These are phyloP conservation scores for Zoroaster sp. DNA, from an alignment of 53 echinoderm and acorn worm species.

Conservation along the genomic window DNA sequence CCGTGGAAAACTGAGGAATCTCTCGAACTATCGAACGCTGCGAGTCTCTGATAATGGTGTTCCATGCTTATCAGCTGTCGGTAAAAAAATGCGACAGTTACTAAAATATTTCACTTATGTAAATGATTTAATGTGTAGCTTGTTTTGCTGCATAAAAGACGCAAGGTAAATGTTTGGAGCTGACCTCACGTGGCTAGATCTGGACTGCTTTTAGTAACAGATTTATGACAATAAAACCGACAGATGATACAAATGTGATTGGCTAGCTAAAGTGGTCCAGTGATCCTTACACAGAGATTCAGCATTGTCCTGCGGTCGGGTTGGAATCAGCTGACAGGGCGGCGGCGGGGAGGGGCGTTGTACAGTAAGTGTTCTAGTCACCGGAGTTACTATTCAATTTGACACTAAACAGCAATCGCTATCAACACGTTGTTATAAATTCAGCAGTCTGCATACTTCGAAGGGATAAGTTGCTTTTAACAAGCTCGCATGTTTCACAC, in stretches of 20 bases:
- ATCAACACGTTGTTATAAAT: conserved; percentile 41
- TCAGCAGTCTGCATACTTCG: background rate
- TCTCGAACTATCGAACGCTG: background rate
- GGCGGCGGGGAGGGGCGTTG: background rate
- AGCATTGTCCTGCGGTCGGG: background rate
- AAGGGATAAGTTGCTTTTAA: conserved; percentile 32
- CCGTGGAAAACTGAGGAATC: background rate
- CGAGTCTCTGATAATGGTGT: background rate
- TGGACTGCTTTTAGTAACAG: background rate
- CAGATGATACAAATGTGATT: background rate
- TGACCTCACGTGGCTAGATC: conserved; percentile 42
- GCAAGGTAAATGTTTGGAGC: background rate
- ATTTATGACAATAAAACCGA: background rate
- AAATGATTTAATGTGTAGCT: background rate
- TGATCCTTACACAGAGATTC: background rate
- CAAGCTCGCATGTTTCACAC: background rate
- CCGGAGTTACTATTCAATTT: conserved; percentile 36
- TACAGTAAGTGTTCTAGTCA: background rate
- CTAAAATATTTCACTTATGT: background rate
- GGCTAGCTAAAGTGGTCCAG: background rate
- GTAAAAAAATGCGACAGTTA: background rate
- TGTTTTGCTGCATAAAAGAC: background rate
- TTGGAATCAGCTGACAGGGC: background rate
- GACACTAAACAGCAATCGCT: conserved; percentile 56
- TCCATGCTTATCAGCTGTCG: background rate